A percentile compares a stretch with the other conserved stretches of the same genome.
phyloP scores from a whole-genome alignment of 2,888 invertebrate species.

The Brachyopa scutellaris region DNA sequence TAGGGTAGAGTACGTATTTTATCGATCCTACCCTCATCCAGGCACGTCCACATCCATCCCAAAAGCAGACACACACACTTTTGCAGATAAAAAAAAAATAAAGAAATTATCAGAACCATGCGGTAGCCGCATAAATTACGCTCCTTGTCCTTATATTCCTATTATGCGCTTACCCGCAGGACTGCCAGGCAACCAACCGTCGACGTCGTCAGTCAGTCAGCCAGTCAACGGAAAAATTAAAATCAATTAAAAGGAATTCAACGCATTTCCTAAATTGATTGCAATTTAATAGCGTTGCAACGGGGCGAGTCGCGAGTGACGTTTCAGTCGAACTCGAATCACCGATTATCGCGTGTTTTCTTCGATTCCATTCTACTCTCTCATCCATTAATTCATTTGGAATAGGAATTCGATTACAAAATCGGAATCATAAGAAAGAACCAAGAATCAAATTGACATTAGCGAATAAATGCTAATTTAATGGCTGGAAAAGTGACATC shows the following conservation, averaged over 20 bases:
- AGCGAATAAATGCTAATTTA: constrained; percentile 42
- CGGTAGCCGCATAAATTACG: constrained; percentile 17
- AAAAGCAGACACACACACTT: neutral
- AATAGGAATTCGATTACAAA: constrained; percentile 21
- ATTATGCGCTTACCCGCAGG: constrained; percentile 64
- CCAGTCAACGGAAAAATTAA: constrained; percentile 60
- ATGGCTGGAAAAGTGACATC: neutral
- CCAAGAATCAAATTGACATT: constrained; percentile 37
- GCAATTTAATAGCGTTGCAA: constrained; percentile 53
- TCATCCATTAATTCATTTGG: neutral
- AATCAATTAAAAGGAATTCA: constrained; percentile 67
- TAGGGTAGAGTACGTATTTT: constrained; percentile 13
- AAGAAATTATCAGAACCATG: neutral
- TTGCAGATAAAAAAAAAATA: neutral
- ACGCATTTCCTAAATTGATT: constrained; percentile 62
- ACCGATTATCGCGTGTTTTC: neutral
- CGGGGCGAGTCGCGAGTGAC: neutral
- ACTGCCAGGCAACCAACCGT: constrained; percentile 33
- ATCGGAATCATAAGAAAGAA: neutral
- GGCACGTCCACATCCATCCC: constrained; percentile 17
- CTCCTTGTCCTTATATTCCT: constrained; percentile 61
- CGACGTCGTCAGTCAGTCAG: constrained; percentile 19
- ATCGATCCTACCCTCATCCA: constrained; percentile 53
- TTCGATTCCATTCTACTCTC: no score
- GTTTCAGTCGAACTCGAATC: neutral